Evolutionary conservation across 1,140 invertebrate species (phyloP).

Genomic region (Ceratosolen fusciceps): DNA sequence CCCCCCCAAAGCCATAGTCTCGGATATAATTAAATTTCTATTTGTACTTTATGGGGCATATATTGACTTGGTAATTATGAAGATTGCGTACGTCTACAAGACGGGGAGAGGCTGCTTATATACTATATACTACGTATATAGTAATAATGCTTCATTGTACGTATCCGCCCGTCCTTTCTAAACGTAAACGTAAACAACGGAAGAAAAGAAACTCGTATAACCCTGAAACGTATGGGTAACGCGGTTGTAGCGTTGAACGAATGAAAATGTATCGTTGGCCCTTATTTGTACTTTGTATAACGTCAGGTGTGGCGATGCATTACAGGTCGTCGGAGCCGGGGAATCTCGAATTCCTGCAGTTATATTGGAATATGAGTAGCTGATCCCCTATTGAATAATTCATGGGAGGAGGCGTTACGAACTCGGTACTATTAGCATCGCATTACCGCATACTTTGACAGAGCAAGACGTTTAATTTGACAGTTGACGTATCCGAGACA

Average conservation of each 20-base stretch:
- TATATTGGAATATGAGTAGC: constrained; percentile 56
- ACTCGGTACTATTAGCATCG: constrained; percentile 62
- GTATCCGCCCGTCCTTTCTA: too few relatives aligned
- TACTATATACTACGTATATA: too few relatives aligned
- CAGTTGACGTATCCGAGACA: constrained; percentile 63
- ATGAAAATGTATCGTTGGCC: too few relatives aligned
- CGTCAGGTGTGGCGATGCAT: neutral
- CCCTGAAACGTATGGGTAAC: too few relatives aligned
- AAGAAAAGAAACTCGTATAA: too few relatives aligned
- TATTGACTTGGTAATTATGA: neutral
- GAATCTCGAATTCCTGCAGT: constrained; percentile 35
- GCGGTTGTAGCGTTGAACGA: too few relatives aligned
- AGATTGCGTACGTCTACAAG: too few relatives aligned
- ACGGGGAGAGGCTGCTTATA: too few relatives aligned
- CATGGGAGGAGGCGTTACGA: constrained; percentile 56
- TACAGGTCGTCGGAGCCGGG: neutral
- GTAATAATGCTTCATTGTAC: too few relatives aligned
- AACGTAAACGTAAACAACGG: too few relatives aligned
- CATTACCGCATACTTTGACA: constrained; percentile 64
- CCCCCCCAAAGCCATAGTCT: neutral
- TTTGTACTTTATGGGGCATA: neutral
- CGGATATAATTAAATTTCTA: constrained; percentile 20
- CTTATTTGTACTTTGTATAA: too few relatives aligned
- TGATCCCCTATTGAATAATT: constrained; percentile 64
- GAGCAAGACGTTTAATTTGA: constrained; percentile 64